Base-by-base conservation (phyloP, 2,888 invertebrate species). In the Callyntrura guangdongensis region DNA sequence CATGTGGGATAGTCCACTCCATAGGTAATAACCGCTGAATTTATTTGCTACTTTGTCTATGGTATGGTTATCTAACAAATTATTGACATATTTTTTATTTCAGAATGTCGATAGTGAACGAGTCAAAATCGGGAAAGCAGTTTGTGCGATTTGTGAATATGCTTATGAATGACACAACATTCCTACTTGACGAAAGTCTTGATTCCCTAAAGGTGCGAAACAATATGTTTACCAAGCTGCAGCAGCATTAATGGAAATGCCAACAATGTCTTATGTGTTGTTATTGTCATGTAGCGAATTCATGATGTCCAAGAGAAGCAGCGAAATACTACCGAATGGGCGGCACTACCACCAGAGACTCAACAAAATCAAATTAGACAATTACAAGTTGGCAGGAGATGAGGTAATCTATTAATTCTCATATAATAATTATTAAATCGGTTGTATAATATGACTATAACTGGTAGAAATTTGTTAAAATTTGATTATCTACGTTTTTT, bases 131-230 rank as follows among this genome's bases (percentile, higher is more conserved):
- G 90, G 98, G 98, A 27, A 97, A 97, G 92, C 98, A 98, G 95
- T 99, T 99, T 95, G 98, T 99, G 8, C 98, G 98, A 94, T 99
- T 99, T 95, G 97, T 99, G 93, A 99, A 99, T 95, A 98, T 99
- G 99, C 95, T 99, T 93, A 99, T 99, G 98, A 99, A 99, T 95
- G 99, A 99, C 95, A 99, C 99, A 25, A 99, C 99, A 84, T 99
- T 99, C 95, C 96, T 99, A 90, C 96, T 99, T 93, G 99, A 99
- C 95, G 99, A 99, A 95, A 99, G 99, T 95, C 95, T 99, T 83
- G 98, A 99, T 95, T 98, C 98, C 94, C 96, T 99, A 93, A 96
- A 96, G 94, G 94, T 94, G 86, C 64, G 87, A 77, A n/a, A 47
- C 12, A 64, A 36, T n/a, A 69, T n/a, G n/a, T 53, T 53, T 53